Base-by-base conservation (phyloP, 2,113 vertebrate species). In the Alethe castanea region DNA sequence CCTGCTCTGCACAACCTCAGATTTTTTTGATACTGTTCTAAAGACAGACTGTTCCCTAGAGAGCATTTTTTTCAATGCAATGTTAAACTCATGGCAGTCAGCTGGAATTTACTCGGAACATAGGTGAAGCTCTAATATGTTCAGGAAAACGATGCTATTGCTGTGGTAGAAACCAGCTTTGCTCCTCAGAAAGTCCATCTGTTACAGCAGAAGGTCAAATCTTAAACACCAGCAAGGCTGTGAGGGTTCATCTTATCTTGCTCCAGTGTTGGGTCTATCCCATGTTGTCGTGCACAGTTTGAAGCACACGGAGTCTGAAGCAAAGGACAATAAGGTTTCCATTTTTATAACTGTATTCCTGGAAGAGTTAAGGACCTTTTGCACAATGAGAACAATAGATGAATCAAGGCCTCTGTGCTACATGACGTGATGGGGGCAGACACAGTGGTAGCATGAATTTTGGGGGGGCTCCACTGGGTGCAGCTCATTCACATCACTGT, bases 201-300 rank as follows among this genome's bases (percentile, higher is more conserved):
- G 97, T 95, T 95, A 91, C 64, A 93, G 81, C 97, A 98, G 97
- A 97, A 98, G 98, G 98, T 96, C 97, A 92, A 60, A 95, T 38
- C 48, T 87, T 94, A 96, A 91, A 86, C 20, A 29, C 31, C 76
- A 77, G 6, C 28, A 22, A 5, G 3, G 8, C 35, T 67, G 18
- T 40, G 71, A 33, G 36, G 40, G 44, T 15, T 71, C 95, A 91
- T 81, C 73, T 91, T 93, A 85, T 83, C 82, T 48, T 61, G 47
- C 65, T 64, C 47, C 60, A 12, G 2, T 48, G 67, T 61, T 70
- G 48, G 85, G 42, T 73, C 4, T 81, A 17, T 48, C 81, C 93
- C 80, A 42, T 53, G 57, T 95, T 95, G 93, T 96, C 72, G 60
- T 1, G 3, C 82, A 48, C 52, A 67, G 88, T 96, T 96, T 88